Evolutionary conservation across 2,888 invertebrate species (phyloP), one percentile per base, ranked within the genome.

Genomic region (Julus scandinavius): DNA sequence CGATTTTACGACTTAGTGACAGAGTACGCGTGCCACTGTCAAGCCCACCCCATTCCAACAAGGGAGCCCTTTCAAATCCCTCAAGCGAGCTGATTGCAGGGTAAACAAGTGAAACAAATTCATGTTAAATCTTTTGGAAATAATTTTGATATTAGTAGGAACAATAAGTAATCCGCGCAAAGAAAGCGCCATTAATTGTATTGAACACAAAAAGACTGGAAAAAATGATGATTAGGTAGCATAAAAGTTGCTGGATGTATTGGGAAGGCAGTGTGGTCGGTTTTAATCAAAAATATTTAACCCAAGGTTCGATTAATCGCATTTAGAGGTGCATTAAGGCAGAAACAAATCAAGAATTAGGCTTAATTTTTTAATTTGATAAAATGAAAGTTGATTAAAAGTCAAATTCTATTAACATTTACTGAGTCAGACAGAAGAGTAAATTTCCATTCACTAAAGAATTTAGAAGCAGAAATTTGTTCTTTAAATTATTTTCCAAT

Each of bases 281-380:
- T 80, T 80, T 80, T 80, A 80, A 80, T 80, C 80, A 80, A 80
- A 80, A 80, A 80, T 80, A 80, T 80, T 80, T 38, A 80, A 80
- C 29, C 9, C 2, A 13, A 80, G 38, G 38, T 80, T 80, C 80
- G 80, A 80, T 80, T 40, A 80, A 80, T 80, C 80, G 38, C 38
- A 29, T 80, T 80, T 80, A 40, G 80, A 80, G 80, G 80, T 80
- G 80, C 80, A 80, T 80, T 80, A 38, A 38, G 38, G 80, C 80
- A 38, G 38, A 38, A 80, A 29, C 15, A 80, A 80, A 80, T 38
- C 38, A 80, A 80, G 38, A 38, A 80, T 38, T 29, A 2, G 72
- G 38, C 11, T 38, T 80, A 15, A 80, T 80, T 80, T 80, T 80
- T 38, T 80, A 80, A 80, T 80, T 38, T 2, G 38, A 80, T 38